A percentile compares a stretch with the other conserved stretches of the same genome.
Conservation (phyloP, 2,888 invertebrate genomes). For the Mythimna albipuncta region DNA sequence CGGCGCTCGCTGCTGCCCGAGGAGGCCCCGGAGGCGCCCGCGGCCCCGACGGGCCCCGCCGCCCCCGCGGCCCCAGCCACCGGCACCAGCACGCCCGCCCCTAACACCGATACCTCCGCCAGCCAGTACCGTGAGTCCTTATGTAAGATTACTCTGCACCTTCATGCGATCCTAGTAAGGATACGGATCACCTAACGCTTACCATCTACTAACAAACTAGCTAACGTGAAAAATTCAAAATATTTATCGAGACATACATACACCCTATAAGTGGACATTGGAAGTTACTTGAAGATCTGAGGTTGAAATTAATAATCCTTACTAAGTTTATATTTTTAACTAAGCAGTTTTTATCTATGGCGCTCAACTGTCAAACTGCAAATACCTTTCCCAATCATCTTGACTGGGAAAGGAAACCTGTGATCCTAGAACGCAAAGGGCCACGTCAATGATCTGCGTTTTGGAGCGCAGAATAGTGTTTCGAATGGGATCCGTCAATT, state of each 20-base stretch:
- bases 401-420: too few relatives aligned
- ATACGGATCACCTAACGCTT: slow-evolving; percentile 44
- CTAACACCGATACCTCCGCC: slow-evolving; percentile 37
- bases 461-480: too few relatives aligned
- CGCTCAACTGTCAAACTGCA: too few relatives aligned
- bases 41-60: slow-evolving; percentile 31
- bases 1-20: slow-evolving; percentile 90
- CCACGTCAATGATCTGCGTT: too few relatives aligned
- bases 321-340: too few relatives aligned
- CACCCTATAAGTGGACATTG: too few relatives aligned
- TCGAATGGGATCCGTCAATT: too few relatives aligned
- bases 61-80: slow-evolving; percentile 35
- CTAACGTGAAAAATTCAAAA: neutral
- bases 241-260: neutral
- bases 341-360: too few relatives aligned
- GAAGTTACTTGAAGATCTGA: too few relatives aligned
- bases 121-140: slow-evolving; percentile 59
- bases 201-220: slow-evolving; percentile 18
- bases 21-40: slow-evolving; percentile 56
- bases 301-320: too few relatives aligned
- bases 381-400: too few relatives aligned
- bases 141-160: slow-evolving; percentile 50
- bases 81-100: slow-evolving; percentile 33
- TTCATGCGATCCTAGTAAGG: slow-evolving; percentile 48
- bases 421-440: too few relatives aligned